These are phyloP conservation scores for Griposia aprilina DNA, from an alignment of 2,888 invertebrate species.

Conservation along the genomic window DNA sequence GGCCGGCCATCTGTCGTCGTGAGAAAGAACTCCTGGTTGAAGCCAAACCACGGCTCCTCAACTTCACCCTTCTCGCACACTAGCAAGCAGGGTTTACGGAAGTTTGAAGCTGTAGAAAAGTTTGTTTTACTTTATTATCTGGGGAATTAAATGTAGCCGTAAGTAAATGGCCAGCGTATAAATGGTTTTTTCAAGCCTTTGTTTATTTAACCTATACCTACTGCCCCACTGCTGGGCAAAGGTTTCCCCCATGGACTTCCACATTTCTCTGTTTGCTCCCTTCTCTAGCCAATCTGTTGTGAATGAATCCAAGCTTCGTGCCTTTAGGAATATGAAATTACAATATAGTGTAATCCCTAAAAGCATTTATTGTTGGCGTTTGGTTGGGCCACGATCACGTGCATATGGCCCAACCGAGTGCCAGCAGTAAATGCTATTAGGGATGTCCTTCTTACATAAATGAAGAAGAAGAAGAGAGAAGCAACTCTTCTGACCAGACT, in stretches of 20 bases:
- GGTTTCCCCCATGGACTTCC: background rate
- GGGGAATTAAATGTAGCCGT: background rate
- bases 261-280: background rate
- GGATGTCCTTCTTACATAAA: background rate
- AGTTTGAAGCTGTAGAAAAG: slow-evolving; percentile 77
- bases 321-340: background rate
- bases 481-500: too few species aligned
- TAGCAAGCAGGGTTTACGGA: slow-evolving; percentile 84
- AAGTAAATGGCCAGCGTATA: background rate
- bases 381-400: too few species aligned
- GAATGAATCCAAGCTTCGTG: background rate
- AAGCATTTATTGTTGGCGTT: too few species aligned
- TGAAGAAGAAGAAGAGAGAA: too few species aligned
- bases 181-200: background rate
- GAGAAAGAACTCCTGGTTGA: slow-evolving; percentile 92
- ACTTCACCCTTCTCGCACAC: slow-evolving; percentile 90
- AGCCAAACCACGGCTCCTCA: slow-evolving; percentile 93
- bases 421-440: too few species aligned
- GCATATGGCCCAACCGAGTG: too few species aligned
- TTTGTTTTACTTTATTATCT: slow-evolving; percentile 19
- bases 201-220: background rate
- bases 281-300: background rate
- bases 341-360: background rate
- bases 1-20: slow-evolving; percentile 90
- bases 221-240: background rate